Evolutionary conservation across 2,888 invertebrate species (phyloP).

Genomic region (Aphidoletes aphidimyza): DNA sequence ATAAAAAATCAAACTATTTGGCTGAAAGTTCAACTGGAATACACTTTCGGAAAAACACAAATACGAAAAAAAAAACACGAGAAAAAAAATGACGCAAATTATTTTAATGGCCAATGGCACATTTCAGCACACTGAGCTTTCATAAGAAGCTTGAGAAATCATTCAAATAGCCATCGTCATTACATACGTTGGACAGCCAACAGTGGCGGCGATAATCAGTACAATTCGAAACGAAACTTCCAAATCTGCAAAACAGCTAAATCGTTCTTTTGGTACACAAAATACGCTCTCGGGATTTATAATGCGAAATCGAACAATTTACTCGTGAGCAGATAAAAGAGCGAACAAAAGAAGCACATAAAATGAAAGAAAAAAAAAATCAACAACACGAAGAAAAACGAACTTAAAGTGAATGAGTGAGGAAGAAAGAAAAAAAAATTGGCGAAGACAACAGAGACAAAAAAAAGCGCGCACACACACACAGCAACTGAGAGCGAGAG

Average conservation of each 20-base stretch:
- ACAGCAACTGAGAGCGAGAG: not conserved
- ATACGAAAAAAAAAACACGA: no score
- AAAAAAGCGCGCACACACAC: no score
- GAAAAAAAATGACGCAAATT: no score
- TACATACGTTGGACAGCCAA: not conserved
- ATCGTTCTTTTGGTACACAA: not conserved
- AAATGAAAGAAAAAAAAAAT: not conserved
- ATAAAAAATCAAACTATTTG: no score
- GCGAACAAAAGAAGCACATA: not conserved
- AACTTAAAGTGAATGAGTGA: no score
- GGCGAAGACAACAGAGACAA: not conserved
- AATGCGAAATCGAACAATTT: conserved; percentile 19
- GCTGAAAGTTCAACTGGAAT: no score
- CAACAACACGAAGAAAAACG: not conserved
- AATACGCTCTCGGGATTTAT: conserved; percentile 16
- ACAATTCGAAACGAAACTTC: not conserved
- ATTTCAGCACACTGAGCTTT: no score
- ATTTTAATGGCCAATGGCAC: no score
- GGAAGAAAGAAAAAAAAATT: not conserved
- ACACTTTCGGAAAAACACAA: no score
- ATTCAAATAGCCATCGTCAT: not conserved
- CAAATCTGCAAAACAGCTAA: not conserved
- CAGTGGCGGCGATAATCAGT: no score
- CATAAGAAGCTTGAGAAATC: not conserved
- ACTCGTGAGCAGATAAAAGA: not conserved